phyloP scores from a whole-genome alignment of 2,113 vertebrate genomes.

The Heterocephalus glaber region DNA sequence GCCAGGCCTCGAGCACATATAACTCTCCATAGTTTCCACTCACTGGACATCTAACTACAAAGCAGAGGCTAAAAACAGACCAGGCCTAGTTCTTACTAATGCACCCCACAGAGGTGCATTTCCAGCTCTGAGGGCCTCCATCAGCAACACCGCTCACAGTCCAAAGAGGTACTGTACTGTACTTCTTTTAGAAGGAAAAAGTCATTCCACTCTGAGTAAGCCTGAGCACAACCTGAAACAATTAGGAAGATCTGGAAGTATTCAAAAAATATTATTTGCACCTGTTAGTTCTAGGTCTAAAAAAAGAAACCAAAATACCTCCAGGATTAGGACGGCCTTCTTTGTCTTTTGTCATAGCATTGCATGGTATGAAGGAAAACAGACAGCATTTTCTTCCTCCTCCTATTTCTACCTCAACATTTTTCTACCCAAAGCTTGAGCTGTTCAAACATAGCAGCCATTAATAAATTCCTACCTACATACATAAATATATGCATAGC shows the following conservation, averaged over 20 bases:
- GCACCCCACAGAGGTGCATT: not conserved
- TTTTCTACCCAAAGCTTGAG: slow-evolving; percentile 43
- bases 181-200: not conserved
- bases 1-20: slow-evolving; percentile 48
- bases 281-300: slow-evolving; percentile 51
- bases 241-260: slow-evolving; percentile 27
- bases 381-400: not conserved
- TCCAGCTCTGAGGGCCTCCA: not conserved
- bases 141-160: not conserved
- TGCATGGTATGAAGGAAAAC: not conserved
- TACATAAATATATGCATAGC: not conserved
- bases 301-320: slow-evolving; percentile 36
- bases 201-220: not conserved
- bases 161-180: not conserved
- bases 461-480: not conserved
- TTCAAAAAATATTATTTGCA: slow-evolving; percentile 56
- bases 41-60: slow-evolving; percentile 40
- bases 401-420: not conserved
- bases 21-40: slow-evolving; percentile 66
- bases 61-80: slow-evolving; percentile 68
- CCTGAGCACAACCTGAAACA: slow-evolving; percentile 4
- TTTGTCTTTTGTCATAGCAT: slow-evolving; percentile 7
- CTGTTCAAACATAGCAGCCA: not conserved
- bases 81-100: not conserved
- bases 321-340: not conserved